Percentiles rank a stretch among this genome's conserved stretches.
phyloP scores from a whole-genome alignment of 2,888 invertebrate genomes.

The Coleophora flavipennella region DNA sequence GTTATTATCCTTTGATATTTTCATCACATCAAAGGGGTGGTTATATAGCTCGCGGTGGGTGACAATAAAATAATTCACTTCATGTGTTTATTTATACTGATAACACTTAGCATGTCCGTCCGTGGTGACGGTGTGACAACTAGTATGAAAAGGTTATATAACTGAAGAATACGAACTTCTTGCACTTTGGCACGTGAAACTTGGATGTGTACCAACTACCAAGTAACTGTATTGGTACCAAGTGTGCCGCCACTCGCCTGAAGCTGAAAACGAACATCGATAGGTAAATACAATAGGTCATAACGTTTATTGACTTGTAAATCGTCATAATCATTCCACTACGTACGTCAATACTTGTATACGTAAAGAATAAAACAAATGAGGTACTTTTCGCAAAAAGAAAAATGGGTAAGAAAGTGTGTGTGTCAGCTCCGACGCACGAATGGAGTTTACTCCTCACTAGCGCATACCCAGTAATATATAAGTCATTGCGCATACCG shows the following conservation, averaged over 20 bases:
- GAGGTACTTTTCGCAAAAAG: no score
- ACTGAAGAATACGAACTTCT: conserved; percentile 21
- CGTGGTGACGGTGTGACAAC: conserved; percentile 30
- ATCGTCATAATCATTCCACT: no score
- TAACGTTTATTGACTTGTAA: conserved; percentile 2
- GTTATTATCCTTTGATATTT: conserved; percentile 24
- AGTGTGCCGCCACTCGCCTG: neutral
- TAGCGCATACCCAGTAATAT: no score
- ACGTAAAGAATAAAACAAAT: no score
- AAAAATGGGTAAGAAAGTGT: no score
- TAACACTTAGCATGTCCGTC: conserved; percentile 28
- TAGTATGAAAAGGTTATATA: conserved; percentile 33
- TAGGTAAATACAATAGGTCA: neutral
- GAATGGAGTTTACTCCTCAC: no score
- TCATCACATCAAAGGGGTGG: conserved; percentile 9
- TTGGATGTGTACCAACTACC: conserved; percentile 49
- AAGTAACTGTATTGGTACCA: no score
- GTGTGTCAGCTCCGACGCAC: no score
- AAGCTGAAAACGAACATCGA: neutral
- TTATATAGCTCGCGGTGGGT: conserved; percentile 1
- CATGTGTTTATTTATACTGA: conserved; percentile 19
- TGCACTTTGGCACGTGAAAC: conserved; percentile 39
- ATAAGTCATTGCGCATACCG: no score
- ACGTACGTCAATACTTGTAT: no score
- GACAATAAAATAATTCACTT: conserved; percentile 46